Evolutionary conservation across 1,140 invertebrate species (phyloP).

Genomic region (Ditylenchus dipsaci): DNA sequence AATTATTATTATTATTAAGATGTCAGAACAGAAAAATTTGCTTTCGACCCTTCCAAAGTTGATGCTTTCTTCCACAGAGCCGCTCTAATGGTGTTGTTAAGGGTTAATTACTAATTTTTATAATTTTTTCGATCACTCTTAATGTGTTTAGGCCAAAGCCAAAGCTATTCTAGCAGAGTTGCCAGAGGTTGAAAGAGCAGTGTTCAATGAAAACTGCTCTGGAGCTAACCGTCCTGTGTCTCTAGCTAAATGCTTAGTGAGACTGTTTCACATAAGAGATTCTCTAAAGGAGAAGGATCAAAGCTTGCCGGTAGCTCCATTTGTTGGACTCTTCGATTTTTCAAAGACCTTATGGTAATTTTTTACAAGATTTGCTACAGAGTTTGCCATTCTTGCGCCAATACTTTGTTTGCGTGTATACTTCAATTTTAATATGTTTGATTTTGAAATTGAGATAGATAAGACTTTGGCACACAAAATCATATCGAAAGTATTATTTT

Average conservation of each 20-base stretch:
- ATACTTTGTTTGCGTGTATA: no score
- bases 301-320: no score
- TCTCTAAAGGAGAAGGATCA: not conserved
- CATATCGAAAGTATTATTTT: no score
- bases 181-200: not conserved
- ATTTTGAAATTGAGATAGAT: no score
- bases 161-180: not conserved
- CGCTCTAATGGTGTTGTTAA: not conserved
- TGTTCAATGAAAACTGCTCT: not conserved
- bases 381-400: no score
- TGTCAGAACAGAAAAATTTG: not conserved
- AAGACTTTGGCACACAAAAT: no score
- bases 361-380: no score
- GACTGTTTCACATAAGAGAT: not conserved
- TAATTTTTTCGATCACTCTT: not conserved
- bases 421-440: no score
- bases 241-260: not conserved
- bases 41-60: not conserved
- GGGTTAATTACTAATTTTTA: not conserved
- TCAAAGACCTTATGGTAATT: no score
- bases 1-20: not conserved
- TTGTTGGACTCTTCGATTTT: no score
- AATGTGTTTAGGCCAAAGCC: not conserved
- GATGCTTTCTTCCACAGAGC: not conserved
- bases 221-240: not conserved